phyloP scores from a whole-genome alignment of 2,113 vertebrate species.

The Leucopsar rothschildi region DNA sequence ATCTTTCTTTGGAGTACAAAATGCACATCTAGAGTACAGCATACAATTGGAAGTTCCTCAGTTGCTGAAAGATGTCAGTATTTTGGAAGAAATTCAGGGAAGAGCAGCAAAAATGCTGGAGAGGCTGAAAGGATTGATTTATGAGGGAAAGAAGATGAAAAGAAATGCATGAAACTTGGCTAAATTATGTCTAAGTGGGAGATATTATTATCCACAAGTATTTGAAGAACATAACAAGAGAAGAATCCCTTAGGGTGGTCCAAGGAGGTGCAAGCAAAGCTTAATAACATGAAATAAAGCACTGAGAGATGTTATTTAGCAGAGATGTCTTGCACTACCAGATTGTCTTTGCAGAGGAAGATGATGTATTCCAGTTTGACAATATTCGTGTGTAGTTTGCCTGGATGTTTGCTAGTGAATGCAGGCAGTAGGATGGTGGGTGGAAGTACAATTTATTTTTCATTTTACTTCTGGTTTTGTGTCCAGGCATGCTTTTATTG shows the following conservation, averaged over 20 bases:
- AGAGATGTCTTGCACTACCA: background rate
- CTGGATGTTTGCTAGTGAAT: background rate
- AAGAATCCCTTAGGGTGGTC: conserved; percentile 34
- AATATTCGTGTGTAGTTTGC: background rate
- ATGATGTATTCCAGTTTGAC: background rate
- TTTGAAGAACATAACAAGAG: conserved; percentile 14
- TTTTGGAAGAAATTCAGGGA: conserved; percentile 50
- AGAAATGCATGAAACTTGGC: conserved; percentile 33
- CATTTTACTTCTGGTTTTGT: background rate
- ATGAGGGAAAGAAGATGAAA: conserved; percentile 51
- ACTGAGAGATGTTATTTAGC: background rate
- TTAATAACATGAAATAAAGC: background rate
- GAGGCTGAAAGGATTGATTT: conserved; percentile 44
- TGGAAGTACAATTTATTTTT: background rate
- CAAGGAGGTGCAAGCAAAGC: background rate
- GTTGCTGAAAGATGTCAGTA: conserved; percentile 33
- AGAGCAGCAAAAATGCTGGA: conserved; percentile 31
- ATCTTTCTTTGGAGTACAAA: conserved; percentile 10
- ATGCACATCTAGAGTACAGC: conserved; percentile 7
- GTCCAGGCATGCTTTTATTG: background rate
- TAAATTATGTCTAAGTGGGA: conserved; percentile 38
- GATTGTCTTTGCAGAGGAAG: background rate
- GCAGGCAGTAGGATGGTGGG: background rate
- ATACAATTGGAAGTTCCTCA: conserved; percentile 29
- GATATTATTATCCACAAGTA: conserved; percentile 39